Evolutionary conservation across 1,140 invertebrate genomes (phyloP).

Genomic region (Anoplolepis gracilipes): DNA sequence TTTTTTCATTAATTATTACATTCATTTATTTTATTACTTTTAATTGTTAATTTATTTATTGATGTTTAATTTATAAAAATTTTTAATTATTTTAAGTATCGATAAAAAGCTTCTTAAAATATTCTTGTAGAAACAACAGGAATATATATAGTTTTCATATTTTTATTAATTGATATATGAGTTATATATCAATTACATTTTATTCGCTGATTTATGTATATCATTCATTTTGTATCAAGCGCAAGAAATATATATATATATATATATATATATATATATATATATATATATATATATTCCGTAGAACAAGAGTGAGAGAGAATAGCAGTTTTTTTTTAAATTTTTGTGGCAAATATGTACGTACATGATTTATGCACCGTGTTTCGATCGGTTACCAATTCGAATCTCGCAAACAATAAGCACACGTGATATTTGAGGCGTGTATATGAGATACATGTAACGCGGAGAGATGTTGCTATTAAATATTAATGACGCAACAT

Average conservation of each 20-base stretch:
- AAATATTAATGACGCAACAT: slow-evolving; percentile 75
- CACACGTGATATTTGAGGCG: slow-evolving; percentile 41
- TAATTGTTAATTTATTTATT: not conserved
- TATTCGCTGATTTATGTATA: not conserved
- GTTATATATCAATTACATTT: not conserved
- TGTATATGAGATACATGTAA: slow-evolving; percentile 43
- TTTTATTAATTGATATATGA: not conserved
- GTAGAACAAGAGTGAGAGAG: not conserved
- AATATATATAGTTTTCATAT: not conserved
- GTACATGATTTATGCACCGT: not conserved
- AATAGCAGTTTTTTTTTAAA: not conserved
- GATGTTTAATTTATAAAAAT: not conserved
- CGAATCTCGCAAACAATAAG: slow-evolving; percentile 55
- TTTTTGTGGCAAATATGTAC: not conserved
- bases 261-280: too few relatives aligned
- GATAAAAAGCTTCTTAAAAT: not conserved
- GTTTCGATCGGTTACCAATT: slow-evolving; percentile 44
- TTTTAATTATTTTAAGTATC: not conserved
- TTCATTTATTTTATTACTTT: not conserved
- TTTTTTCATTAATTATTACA: not conserved
- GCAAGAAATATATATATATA: not conserved
- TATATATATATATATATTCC: too few relatives aligned
- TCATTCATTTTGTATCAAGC: not conserved
- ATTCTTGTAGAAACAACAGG: not conserved
- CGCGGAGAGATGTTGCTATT: slow-evolving; percentile 65